These are phyloP conservation scores for Myiotriccus ornatus DNA, from an alignment of 2,797 vertebrate genomes.

Conservation along the genomic window DNA sequence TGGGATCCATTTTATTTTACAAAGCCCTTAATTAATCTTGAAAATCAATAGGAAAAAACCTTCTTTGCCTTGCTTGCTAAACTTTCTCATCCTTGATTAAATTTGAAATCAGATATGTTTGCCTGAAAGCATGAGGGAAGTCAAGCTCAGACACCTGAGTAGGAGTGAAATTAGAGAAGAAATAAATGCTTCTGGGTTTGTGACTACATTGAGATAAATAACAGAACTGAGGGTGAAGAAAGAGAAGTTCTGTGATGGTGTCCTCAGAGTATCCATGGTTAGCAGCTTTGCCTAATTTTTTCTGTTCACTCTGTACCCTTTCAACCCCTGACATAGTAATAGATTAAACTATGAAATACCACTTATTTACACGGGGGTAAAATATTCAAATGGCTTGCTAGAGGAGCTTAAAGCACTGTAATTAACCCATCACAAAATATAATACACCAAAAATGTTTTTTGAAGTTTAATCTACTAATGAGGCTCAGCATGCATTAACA, in stretches of 20 bases:
- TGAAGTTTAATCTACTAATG: constrained; percentile 35
- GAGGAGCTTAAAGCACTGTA: background rate
- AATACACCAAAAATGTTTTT: constrained; percentile 22
- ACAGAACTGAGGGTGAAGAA: background rate
- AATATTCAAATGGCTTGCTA: background rate
- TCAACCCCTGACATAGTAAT: background rate
- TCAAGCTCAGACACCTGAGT: background rate
- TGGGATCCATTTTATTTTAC: background rate
- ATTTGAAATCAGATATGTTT: background rate
- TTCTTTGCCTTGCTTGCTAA: background rate
- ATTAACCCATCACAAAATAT: constrained; percentile 13
- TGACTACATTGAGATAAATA: background rate
- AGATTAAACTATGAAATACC: background rate
- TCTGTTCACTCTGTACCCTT: background rate
- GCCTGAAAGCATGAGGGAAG: background rate
- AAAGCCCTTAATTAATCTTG: constrained; percentile 35
- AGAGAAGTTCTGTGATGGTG: background rate
- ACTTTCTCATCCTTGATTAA: constrained; percentile 11
- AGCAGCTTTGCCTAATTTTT: background rate
- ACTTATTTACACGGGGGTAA: background rate
- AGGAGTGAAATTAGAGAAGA: background rate
- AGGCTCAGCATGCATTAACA: constrained; percentile 5
- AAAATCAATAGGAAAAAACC: background rate
- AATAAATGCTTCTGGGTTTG: background rate
- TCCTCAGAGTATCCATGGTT: background rate